Evolutionary conservation across 2,888 invertebrate species (phyloP).

Genomic region (Eupithecia subumbrata): DNA sequence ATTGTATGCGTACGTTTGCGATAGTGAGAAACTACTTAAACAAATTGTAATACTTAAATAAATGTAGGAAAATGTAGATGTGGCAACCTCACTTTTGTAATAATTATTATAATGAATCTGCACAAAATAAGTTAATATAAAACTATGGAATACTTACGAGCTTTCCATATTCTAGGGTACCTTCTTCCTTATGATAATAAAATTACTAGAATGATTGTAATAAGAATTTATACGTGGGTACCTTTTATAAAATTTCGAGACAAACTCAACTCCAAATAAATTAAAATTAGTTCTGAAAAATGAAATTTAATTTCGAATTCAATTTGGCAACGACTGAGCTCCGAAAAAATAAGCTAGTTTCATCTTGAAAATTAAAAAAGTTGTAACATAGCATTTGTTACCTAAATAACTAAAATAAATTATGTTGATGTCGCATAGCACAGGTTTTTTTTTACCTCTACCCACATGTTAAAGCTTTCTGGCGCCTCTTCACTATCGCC

Average conservation of each 20-base stretch:
- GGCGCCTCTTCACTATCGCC: no score
- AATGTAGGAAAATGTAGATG: not conserved
- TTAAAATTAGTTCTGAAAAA: constrained; percentile 2
- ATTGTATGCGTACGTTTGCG: not conserved
- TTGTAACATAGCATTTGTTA: constrained; percentile 12
- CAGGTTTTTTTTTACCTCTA: constrained; percentile 20
- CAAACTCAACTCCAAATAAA: not conserved
- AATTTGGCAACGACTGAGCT: not conserved
- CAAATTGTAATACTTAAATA: not conserved
- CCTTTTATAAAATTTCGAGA: not conserved
- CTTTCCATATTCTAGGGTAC: not conserved
- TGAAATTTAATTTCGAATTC: not conserved
- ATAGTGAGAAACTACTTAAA: not conserved
- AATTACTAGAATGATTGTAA: not conserved
- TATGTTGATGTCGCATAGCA: constrained; percentile 12
- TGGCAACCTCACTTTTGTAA: constrained; percentile 4
- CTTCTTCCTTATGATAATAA: not conserved
- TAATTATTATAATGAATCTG: not conserved
- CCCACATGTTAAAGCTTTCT: no score
- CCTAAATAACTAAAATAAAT: constrained; percentile 24
- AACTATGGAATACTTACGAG: not conserved
- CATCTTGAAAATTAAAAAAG: not conserved
- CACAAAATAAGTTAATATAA: constrained; percentile 1
- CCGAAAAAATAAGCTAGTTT: not conserved
- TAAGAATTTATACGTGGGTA: constrained; percentile 1